A percentile compares a stretch with the other conserved stretches of the same genome.
phyloP scores from a whole-genome alignment of 2,888 invertebrate species.

The Empis livida region DNA sequence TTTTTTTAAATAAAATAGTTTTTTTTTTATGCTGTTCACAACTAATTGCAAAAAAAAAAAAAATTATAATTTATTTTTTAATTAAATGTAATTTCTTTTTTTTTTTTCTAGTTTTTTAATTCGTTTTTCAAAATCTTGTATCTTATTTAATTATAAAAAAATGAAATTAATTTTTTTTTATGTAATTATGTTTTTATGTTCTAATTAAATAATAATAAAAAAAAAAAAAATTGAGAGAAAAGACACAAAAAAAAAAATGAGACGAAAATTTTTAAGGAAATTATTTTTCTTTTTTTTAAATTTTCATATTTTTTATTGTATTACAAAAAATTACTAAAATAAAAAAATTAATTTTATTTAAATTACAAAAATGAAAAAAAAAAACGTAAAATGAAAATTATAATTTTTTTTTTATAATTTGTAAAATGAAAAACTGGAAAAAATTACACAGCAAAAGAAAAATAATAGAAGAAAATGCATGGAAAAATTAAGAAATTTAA shows the following conservation, averaged over 20 bases:
- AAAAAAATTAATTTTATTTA: not conserved
- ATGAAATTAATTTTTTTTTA: not conserved
- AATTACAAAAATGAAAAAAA: not conserved
- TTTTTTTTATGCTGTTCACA: conserved; percentile 10
- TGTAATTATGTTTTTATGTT: not conserved
- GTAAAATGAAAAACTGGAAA: too few species aligned
- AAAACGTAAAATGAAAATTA: not conserved
- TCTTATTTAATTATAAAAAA: too few species aligned
- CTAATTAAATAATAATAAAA: not conserved
- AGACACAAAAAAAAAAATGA: not conserved
- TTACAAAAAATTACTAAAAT: too few species aligned
- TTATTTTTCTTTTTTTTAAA: not conserved
- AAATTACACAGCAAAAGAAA: too few species aligned
- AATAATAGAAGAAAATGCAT: too few species aligned
- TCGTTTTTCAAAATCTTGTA: too few species aligned
- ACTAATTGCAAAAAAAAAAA: conserved; percentile 14
- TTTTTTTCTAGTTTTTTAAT: not conserved
- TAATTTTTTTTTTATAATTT: too few species aligned
- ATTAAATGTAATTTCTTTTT: too few species aligned
- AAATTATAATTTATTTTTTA: too few species aligned
- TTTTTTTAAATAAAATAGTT: conserved; percentile 14
- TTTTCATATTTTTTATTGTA: not conserved
- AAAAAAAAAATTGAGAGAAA: not conserved
- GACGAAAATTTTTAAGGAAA: not conserved
- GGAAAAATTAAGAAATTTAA: too few species aligned